Conservation (phyloP, 2,797 vertebrate genomes). For the Novumbra hubbsi region DNA sequence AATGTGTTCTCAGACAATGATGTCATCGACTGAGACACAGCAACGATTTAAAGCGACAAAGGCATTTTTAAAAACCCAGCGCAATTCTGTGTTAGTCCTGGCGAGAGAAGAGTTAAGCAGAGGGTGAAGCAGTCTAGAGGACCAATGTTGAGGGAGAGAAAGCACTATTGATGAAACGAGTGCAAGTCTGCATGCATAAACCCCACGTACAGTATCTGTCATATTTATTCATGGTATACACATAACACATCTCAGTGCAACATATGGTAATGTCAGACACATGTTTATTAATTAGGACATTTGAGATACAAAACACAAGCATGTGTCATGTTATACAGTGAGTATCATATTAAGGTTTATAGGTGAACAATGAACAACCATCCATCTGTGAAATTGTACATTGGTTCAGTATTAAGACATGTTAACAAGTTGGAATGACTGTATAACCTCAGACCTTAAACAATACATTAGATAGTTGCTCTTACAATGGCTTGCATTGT, state of each 20-base stretch:
- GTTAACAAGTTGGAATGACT: slow-evolving; percentile 51
- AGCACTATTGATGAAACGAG: slow-evolving; percentile 19
- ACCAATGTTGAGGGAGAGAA: slow-evolving; percentile 20
- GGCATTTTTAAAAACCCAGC: slow-evolving; percentile 57
- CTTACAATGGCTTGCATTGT: slow-evolving; percentile 1
- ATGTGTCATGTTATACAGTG: slow-evolving; percentile 19
- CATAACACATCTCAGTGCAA: not conserved
- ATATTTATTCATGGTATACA: not conserved
- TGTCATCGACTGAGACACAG: slow-evolving; percentile 74
- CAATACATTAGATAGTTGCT: slow-evolving; percentile 12
- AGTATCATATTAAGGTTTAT: slow-evolving; percentile 50
- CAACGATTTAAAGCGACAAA: slow-evolving; percentile 77
- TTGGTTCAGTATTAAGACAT: slow-evolving; percentile 34
- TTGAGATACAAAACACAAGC: slow-evolving; percentile 55
- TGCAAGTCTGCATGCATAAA: slow-evolving; percentile 14
- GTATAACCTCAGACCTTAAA: slow-evolving; percentile 35
- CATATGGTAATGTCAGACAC: slow-evolving; percentile 14
- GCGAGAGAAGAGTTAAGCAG: slow-evolving; percentile 45
- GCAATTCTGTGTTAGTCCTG: slow-evolving; percentile 57
- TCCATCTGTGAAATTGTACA: not conserved
- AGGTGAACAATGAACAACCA: slow-evolving; percentile 33
- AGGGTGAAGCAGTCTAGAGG: slow-evolving; percentile 14
- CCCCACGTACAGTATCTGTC: not conserved
- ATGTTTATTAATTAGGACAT: slow-evolving; percentile 60
- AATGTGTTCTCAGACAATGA: slow-evolving; percentile 80